Evolutionary conservation across 1,140 invertebrate species (phyloP), one percentile per base, ranked within the genome.

Genomic region (Drosophila suzukii): DNA sequence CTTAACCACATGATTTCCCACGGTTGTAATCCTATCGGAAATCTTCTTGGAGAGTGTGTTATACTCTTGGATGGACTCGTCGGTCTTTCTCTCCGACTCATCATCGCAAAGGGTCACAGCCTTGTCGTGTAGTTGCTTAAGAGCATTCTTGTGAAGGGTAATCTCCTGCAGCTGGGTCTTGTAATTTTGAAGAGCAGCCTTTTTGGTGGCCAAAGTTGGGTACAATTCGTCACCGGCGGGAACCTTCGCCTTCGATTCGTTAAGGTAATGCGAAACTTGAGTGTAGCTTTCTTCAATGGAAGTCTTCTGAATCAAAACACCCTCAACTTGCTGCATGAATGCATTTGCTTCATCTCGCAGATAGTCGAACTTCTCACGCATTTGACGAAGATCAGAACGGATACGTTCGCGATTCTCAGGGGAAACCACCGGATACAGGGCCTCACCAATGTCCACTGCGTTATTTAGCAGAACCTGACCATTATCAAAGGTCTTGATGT

Each of bases 221-320:
- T 96, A 94, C 0, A 97, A 92, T 71, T 96, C 94, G 51, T 94
- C 93, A 54, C 94, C 94, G 41, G 94, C 94, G 0, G 94, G 94
- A 11, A 96, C 92, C 91, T 96, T 96, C 30, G 94, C 93, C 81
- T 96, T 94, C 0, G 94, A 94, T 68, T 97, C 96, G 38, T 94
- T 93, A 7, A 98, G 93, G 96, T 97, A 98, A 82, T 96, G 95
- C 73, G 95, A 95, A 5, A 96, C 95, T 93, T 98, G 96, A 54
- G 94, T 95, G 75, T 96, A 96, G 71, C 96, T 98, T 81, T 98
- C 97, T 86, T 98, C 97, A 89, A 98, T 97, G 0, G 97, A 97
- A 6, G 97, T 97, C 89, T 97, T 94, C 77, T 98, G 96, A 86
- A 98, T 96, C 41, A 98, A 95, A 27, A 96, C 95, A 20, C 95